phyloP scores from a whole-genome alignment of 2,888 invertebrate genomes.

The Hyposoter dolosus region DNA sequence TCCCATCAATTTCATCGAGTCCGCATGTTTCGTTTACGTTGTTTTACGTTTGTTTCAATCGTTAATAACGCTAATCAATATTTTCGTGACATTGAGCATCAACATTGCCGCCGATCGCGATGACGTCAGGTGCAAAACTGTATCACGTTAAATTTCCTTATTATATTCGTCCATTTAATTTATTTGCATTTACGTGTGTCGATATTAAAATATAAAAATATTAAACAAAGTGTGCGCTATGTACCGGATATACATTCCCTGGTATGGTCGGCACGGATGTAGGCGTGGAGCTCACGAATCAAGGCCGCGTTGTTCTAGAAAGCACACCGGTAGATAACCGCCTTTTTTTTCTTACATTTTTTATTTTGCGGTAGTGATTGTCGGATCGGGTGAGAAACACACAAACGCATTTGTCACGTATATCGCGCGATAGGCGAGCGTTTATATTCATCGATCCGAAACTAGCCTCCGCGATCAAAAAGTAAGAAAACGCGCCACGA shows the following conservation, averaged over 20 bases:
- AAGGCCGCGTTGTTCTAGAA: constrained; percentile 76
- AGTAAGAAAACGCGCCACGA: neutral
- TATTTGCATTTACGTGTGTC: neutral
- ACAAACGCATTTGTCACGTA: constrained; percentile 17
- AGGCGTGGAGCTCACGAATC: constrained; percentile 74
- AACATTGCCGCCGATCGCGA: neutral
- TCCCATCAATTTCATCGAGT: neutral
- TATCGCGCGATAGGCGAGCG: constrained; percentile 19
- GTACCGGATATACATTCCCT: constrained; percentile 76
- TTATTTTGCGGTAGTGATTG: constrained; percentile 69
- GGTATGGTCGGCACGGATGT: constrained; percentile 72
- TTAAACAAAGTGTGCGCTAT: constrained; percentile 49
- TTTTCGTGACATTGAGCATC: neutral
- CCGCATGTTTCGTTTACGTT: neutral
- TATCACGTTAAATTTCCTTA: neutral
- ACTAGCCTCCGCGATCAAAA: neutral
- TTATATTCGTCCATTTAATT: neutral
- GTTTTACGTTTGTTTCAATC: neutral
- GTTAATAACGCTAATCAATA: neutral
- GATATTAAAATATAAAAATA: neutral
- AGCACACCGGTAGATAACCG: constrained; percentile 66
- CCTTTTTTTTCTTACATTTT: constrained; percentile 56
- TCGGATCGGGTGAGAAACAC: constrained; percentile 51
- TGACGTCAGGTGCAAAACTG: neutral
- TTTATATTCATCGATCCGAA: neutral